Conservation (phyloP, 2,113 vertebrate species). For the Microcebus jonahi region DNA sequence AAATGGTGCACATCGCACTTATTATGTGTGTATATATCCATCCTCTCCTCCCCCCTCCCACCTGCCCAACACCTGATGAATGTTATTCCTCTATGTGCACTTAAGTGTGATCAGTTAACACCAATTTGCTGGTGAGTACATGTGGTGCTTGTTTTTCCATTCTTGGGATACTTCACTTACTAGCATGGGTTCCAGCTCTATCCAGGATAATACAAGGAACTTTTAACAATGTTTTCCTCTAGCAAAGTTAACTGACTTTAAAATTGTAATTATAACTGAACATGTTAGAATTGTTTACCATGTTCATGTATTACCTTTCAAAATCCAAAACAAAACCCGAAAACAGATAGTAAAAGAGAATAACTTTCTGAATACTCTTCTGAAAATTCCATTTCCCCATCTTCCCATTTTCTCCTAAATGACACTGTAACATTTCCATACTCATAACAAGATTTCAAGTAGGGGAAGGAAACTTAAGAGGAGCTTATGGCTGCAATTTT, state of each 20-base stretch:
- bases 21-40: no score
- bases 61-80: no score
- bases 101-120: no score
- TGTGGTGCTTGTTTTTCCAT: no score
- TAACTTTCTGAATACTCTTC: not conserved
- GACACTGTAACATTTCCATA: not conserved
- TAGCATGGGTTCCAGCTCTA: no score
- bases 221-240: not conserved
- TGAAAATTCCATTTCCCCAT: constrained; percentile 6
- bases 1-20: no score
- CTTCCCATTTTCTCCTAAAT: not conserved
- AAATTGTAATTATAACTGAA: not conserved
- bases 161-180: no score
- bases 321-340: not conserved
- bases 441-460: not conserved
- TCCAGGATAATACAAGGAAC: not conserved
- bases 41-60: no score
- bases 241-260: not conserved
- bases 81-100: no score
- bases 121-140: no score
- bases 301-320: not conserved
- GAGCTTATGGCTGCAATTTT: not conserved
- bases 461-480: not conserved
- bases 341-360: not conserved
- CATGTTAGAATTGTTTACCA: not conserved